A percentile compares a stretch with the other conserved stretches of the same genome.
These are phyloP conservation scores for Sepioteuthis lessoniana DNA, from an alignment of 2,888 invertebrate genomes.

Conservation along the genomic window DNA sequence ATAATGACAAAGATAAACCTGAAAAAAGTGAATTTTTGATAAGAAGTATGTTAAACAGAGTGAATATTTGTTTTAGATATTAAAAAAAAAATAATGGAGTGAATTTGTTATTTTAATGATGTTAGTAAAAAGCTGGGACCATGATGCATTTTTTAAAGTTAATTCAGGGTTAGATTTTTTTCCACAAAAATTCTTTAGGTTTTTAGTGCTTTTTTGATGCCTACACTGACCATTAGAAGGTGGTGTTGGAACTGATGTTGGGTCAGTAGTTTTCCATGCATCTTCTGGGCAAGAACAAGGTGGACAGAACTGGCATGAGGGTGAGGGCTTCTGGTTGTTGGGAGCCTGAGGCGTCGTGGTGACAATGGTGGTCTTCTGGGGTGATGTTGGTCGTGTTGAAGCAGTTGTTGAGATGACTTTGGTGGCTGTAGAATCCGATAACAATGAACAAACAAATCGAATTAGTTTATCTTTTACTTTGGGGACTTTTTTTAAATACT, in stretches of 20 bases:
- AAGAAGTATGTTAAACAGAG: not conserved
- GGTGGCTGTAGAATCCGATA: slow-evolving; percentile 33
- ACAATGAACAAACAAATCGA: slow-evolving; percentile 33
- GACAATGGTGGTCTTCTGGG: not conserved
- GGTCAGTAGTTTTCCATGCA: not conserved
- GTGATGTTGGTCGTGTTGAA: not conserved
- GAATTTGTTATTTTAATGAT: not conserved
- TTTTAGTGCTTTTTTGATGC: not conserved
- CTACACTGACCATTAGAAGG: slow-evolving; percentile 33
- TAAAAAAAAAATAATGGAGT: not conserved
- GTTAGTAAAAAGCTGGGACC: not conserved
- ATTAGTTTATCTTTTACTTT: not conserved
- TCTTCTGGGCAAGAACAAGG: not conserved
- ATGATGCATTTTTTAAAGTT: not conserved
- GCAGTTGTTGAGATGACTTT: not conserved
- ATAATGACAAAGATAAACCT: too few species aligned
- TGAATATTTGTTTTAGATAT: not conserved
- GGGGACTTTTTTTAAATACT: too few species aligned
- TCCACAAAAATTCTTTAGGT: not conserved
- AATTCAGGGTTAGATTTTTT: not conserved
- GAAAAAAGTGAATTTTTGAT: not conserved
- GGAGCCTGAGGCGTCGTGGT: not conserved
- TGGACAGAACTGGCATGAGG: not conserved
- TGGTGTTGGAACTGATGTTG: slow-evolving; percentile 33
- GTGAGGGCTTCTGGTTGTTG: not conserved